Evolutionary conservation across 2,888 invertebrate genomes (phyloP).

Genomic region (Mystacides longicornis): DNA sequence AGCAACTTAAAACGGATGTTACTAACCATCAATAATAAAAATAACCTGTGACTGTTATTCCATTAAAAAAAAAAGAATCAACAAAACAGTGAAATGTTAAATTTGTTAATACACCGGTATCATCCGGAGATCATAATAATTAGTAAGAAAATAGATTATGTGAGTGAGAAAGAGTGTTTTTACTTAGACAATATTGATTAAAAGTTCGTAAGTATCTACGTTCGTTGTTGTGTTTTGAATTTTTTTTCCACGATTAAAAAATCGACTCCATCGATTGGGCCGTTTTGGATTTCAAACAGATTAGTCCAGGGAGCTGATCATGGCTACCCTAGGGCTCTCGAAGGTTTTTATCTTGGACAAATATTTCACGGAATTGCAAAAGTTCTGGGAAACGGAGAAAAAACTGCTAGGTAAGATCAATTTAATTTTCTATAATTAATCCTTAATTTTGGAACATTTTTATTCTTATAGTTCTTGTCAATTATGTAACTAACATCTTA

Average conservation of each 20-base stretch:
- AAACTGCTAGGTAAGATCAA: conserved; percentile 87
- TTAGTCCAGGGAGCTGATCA: conserved; percentile 41
- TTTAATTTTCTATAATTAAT: no score
- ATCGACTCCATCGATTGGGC: no score
- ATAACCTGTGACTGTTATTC: neutral
- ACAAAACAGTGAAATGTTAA: neutral
- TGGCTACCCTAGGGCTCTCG: conserved; percentile 94
- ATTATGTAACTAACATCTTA: no score
- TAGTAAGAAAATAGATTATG: neutral
- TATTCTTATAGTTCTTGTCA: no score
- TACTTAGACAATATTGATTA: no score
- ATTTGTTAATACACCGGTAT: neutral
- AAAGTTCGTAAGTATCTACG: no score
- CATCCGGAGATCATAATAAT: neutral
- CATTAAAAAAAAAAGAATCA: neutral
- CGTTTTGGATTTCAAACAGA: conserved; percentile 11
- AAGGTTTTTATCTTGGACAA: conserved; percentile 97
- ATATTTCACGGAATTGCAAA: conserved; percentile 93
- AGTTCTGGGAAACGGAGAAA: conserved; percentile 95
- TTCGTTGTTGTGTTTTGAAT: no score
- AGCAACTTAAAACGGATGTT: neutral
- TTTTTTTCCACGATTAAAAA: neutral
- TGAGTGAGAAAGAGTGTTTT: no score
- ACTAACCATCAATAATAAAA: neutral
- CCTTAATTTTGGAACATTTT: no score